Evolutionary conservation across 30 jellyfish, hydroid and myxozoan species (phyloP), one percentile per base, ranked within the genome.

Genomic region (Calvadosia cruxmelitensis): DNA sequence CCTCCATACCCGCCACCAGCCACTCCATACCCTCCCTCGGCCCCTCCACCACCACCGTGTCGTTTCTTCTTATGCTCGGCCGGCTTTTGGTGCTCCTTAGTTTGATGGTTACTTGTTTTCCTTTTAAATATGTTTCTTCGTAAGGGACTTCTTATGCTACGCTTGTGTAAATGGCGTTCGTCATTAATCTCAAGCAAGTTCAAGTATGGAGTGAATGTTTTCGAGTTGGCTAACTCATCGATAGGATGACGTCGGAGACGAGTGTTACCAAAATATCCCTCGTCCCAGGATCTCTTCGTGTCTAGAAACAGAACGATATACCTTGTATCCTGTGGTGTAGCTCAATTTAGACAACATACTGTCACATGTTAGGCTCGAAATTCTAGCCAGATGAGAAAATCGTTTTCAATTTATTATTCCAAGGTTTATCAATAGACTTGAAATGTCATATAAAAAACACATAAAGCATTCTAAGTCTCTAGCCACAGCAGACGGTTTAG

Each of bases 41-140:
- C 85, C 33, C 74, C 34, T 20, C 73, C 62, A 25, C 66, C 72
- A 0, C 76, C 81, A 32, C 79, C 64, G 51, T 67, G 73, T 25
- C 68, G 57, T 20, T 42, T 42, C 57, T 42, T 42, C 10, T 5
- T 83, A 16, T 52, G 70, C 0, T 68, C 92, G 5, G 49, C 79
- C 32, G 35, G 53, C 5, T 70, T 48, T 26, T 71, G 10, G 57
- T 42, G 10, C 20, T 42, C 57, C 20, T 42, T 42, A 5, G 57
- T 42, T 42, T 20, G 10, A 20, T 42, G 57, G 10, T 20, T 10
- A 5, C 20, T 42, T 20, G 57, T 42, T 5, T 5, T 10, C 15
- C 20, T 5, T 42, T 42, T 42, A 42, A 42, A 42, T 10, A 20
- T 5, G 20, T 42, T 42, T n/a, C n/a, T n/a, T n/a, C n/a, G n/a